Evolutionary conservation across 2,113 vertebrate genomes (phyloP), one percentile per base, ranked within the genome.

Genomic region (Stigmatopora nigra): DNA sequence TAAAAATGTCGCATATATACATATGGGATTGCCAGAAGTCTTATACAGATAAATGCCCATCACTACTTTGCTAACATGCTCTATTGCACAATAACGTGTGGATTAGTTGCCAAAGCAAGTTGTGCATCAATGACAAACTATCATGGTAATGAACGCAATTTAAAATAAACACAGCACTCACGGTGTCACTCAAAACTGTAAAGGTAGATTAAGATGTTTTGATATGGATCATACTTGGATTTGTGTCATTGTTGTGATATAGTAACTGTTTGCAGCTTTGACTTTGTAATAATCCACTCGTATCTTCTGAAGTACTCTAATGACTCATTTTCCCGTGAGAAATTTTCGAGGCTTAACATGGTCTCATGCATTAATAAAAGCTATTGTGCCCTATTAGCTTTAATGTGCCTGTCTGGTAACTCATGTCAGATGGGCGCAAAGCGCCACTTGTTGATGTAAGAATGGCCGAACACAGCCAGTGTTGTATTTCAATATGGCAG

Each of bases 401-500:
- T 89, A 89, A 89, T 89, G 83, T 79, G 76, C 82, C 83, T 77
- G 87, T 84, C 85, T 86, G 79, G 80, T 83, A 84, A 88, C 87
- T 82, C 82, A 69, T 74, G 82, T 88, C 84, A 86, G 84, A 89
- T 79, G 82, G 85, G 82, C 85, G 80, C 68, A 61, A 70, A 77
- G 80, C 67, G 52, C 89, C 79, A 87, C 78, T 86, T 82, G 84
- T 82, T 87, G 78, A 71, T 78, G 67, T 79, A 76, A 87, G 83
- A 87, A 78, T 82, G 84, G 85, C 84, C 73, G 78, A 79, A 71
- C 73, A 57, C 75, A 86, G 82, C 87, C 80, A 85, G 89, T 82
- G 82, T 90, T 91, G 87, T 88, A 86, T 90, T 91, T 91, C 89
- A 90, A 87, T 87, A 88, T 88, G 82, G 87, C 87, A 88, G 86